phyloP scores from a whole-genome alignment of 2,888 invertebrate genomes.

The Zaprionus lineosus region DNA sequence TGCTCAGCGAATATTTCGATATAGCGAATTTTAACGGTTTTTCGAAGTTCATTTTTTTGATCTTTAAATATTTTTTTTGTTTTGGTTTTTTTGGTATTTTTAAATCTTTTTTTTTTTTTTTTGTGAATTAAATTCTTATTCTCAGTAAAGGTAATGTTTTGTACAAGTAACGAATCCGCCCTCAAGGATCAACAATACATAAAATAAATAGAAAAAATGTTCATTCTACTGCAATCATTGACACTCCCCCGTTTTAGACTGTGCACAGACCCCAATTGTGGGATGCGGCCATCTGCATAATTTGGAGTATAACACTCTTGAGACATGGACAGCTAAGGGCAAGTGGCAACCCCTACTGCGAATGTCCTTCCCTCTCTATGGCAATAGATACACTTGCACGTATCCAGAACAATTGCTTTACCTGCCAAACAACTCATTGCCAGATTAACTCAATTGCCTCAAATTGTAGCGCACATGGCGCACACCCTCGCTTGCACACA shows the following conservation, averaged over 20 bases:
- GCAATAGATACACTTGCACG: conserved; percentile 44
- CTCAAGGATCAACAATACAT: conserved; percentile 9
- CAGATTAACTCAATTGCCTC: conserved; percentile 73
- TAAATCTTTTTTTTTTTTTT: too few relatives aligned
- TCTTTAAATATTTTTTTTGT: too few relatives aligned
- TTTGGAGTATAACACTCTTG: conserved; percentile 53
- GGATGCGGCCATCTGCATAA: conserved; percentile 51
- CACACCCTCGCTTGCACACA: conserved; percentile 26
- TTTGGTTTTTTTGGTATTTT: too few relatives aligned
- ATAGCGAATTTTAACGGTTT: too few relatives aligned
- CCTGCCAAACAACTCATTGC: conserved; percentile 73
- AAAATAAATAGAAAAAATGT: neutral
- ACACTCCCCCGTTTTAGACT: too few relatives aligned
- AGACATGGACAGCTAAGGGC: conserved; percentile 40
- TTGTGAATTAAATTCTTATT: too few relatives aligned
- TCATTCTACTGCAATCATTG: too few relatives aligned
- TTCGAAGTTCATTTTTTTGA: too few relatives aligned
- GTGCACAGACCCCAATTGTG: neutral
- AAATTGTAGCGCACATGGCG: conserved; percentile 69
- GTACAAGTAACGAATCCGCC: neutral
- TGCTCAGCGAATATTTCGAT: too few relatives aligned
- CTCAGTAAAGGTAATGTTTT: too few relatives aligned
- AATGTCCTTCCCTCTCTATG: too few relatives aligned
- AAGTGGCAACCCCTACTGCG: conserved; percentile 30
- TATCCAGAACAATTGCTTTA: conserved; percentile 65